Base-by-base conservation (phyloP, 2,888 invertebrate species). In the Agelastica alni region DNA sequence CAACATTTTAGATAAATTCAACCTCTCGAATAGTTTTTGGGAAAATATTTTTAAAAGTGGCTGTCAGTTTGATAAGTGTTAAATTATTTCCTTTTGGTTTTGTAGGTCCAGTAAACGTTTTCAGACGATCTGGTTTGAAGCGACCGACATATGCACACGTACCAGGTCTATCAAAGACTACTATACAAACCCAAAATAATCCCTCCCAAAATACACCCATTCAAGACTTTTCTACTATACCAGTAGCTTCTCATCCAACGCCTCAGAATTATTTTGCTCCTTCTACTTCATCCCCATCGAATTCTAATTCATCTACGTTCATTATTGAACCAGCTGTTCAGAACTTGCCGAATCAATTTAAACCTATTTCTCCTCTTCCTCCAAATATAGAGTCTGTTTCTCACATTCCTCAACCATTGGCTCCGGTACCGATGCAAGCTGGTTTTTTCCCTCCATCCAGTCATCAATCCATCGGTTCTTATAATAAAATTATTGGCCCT, bases 81-180 rank as follows among this genome's bases (percentile, higher is more conserved):
- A n/a, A n/a, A 16, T 31, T 5, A 1, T 34, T 9, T 14, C 6
- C n/a, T 20, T 18, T 17, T 53, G 37, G 53, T 20, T 12, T 55
- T 62, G 39, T 53, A 59, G 74, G 70, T 56, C 52, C 73, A 22
- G 53, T 64, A 13, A 80, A 85, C 62, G 83, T 79, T 31, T 91
- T 86, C 74, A 80, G 91, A 26, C 81, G 90, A 49, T 79, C 85
- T 0, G 84, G 85, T 3, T 82, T 83, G 64, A 83, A 83, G 64
- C 86, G 87, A 71, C 86, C 88, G 67, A 78, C 83, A 3, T 91
- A 92, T 74, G 91, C 91, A 0, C 89, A 85, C 66, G 85, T 89
- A 65, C 91, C 91, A 1, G 90, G 91, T 1, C 71, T 91, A 3
- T 62, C 71, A 4, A 63, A 70, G 18, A 39, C 60, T 36, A 32